phyloP scores from a whole-genome alignment of 2,888 invertebrate genomes.

The Chrysomela aeneicollis region DNA sequence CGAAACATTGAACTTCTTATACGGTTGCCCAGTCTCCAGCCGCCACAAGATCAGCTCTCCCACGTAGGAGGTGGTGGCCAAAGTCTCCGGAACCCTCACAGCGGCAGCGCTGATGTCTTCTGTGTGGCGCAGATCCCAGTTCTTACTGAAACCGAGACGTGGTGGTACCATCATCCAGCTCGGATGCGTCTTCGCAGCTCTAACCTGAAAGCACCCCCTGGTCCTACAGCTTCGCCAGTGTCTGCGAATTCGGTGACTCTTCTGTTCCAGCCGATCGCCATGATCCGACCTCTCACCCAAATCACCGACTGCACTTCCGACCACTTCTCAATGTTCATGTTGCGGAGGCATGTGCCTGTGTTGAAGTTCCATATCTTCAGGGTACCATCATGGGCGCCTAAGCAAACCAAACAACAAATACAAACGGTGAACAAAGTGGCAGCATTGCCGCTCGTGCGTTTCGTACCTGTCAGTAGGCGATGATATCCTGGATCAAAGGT shows the following conservation, averaged over 20 bases:
- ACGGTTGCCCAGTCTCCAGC: constrained; percentile 81
- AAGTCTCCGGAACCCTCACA: constrained; percentile 69
- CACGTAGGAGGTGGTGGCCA: constrained; percentile 79
- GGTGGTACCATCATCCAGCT: too few species aligned
- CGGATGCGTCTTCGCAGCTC: too few species aligned
- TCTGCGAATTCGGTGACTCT: constrained; percentile 75
- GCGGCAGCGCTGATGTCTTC: constrained; percentile 80
- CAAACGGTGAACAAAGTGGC: too few species aligned
- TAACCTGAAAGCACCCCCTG: constrained; percentile 54
- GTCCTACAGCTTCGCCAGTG: constrained; percentile 63
- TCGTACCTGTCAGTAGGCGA: neutral
- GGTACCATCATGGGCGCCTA: constrained; percentile 76
- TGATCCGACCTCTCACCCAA: constrained; percentile 68
- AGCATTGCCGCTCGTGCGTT: too few species aligned
- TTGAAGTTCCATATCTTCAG: constrained; percentile 88
- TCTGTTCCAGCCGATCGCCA: constrained; percentile 82
- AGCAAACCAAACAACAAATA: too few species aligned
- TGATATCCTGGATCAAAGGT: constrained; percentile 76
- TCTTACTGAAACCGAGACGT: constrained; percentile 59
- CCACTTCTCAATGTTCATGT: constrained; percentile 63
- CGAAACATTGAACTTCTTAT: constrained; percentile 63
- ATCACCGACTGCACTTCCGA: constrained; percentile 65
- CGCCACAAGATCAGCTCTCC: constrained; percentile 86
- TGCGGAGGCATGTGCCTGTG: constrained; percentile 75
- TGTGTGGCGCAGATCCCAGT: constrained; percentile 76